Evolutionary conservation across 2,797 vertebrate species (phyloP).

Genomic region (Sphenodon punctatus): DNA sequence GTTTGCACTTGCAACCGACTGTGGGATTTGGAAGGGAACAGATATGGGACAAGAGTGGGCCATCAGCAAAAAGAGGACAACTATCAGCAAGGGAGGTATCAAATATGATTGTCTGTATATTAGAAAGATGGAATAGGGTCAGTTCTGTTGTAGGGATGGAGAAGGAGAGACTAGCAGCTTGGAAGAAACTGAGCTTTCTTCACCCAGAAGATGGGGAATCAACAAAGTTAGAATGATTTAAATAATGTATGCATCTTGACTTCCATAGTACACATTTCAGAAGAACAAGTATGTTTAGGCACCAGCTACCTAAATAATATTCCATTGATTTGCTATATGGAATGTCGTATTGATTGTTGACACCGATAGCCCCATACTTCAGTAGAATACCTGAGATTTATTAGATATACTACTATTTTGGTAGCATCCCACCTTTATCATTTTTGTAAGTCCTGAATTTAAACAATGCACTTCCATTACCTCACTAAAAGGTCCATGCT

Average conservation of each 20-base stretch:
- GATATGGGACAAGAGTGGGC: background rate
- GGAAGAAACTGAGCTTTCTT: background rate
- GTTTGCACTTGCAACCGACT: background rate
- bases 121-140: background rate
- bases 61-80: background rate
- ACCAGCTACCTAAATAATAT: constrained; percentile 24
- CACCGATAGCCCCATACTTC: background rate
- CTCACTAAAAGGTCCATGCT: constrained; percentile 30
- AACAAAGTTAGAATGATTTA: background rate
- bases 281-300: background rate
- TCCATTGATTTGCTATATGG: background rate
- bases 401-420: background rate
- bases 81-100: background rate
- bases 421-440: background rate
- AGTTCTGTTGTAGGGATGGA: background rate
- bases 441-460: constrained; percentile 10
- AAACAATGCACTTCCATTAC: constrained; percentile 25
- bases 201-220: background rate
- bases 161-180: background rate
- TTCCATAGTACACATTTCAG: background rate
- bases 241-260: background rate
- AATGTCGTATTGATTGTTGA: background rate
- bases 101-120: background rate
- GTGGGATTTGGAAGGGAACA: constrained; percentile 7
- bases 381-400: constrained; percentile 12